Base-by-base conservation (phyloP, 2,113 vertebrate genomes). In the Jacana jacana region DNA sequence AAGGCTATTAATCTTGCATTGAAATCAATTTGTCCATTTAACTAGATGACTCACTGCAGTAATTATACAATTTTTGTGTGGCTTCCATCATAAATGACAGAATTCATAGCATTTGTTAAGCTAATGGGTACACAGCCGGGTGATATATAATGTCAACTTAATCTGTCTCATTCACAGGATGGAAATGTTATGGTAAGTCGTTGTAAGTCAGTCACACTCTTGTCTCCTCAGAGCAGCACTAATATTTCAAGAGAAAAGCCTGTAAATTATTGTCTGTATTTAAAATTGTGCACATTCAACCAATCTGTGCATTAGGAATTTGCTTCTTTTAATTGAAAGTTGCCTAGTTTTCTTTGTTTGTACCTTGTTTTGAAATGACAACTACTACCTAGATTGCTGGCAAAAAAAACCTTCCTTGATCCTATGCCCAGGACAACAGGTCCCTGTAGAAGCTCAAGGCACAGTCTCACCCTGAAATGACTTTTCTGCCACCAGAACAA, bases 1-100 rank as follows among this genome's bases (percentile, higher is more conserved):
- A 93, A 95, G 92, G 89, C 94, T 85, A 96, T 88, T 97, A 95
- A 93, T 95, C 93, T 93, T 73, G 86, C 93, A 75, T 60, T 80
- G 89, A 86, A 88, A 93, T 96, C 11, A 82, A 46, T 90, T 82
- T 9, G 73, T 95, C 88, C 68, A 89, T 75, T 91, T 95, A 92
- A 90, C 82, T 96, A 96, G 96, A 58, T 91, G 93, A 96, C 73
- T 94, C 95, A 89, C 92, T 49, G 88, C 77, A 48, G 89, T 86
- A 91, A 91, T 95, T 81, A 71, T 17, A 70, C 79, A 68, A 71
- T 91, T 95, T 88, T 93, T 94, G 90, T 75, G 85, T 92, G 94
- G 96, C 88, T 97, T 96, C 91, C 89, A 96, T 81, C 85, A 37
- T 80, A 86, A 94, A 70, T 87, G 73, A 96, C 49, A 54, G 88